Evolutionary conservation across 2,888 invertebrate species (phyloP), one percentile per base, ranked within the genome.

Genomic region (Tryphoninae sp.): DNA sequence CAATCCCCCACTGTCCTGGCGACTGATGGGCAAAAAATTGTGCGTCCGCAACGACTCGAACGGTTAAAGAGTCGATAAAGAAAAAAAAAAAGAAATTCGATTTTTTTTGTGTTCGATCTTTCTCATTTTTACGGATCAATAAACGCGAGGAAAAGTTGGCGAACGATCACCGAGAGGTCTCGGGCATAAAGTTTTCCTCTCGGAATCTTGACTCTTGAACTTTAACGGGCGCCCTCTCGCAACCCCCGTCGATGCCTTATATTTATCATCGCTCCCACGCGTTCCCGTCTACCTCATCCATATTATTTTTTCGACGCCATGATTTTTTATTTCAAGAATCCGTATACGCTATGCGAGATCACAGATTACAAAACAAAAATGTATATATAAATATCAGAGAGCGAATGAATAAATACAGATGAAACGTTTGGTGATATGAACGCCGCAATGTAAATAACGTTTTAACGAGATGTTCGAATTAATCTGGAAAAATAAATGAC

Each of bases 131-230:
- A 40, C 65, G 55, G 65, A 58, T 26, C 67, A 23, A 49, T 22
- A 51, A 22, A 53, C 65, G 71, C 65, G 19, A 59, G 33, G n/a
- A 23, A 71, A 80, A 80, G 69, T 80, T 80, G 26, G 2, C 11
- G 49, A 62, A 58, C 69, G 65, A 65, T 80, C 40, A 40, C 49
- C 67, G 58, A 51, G 59, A 64, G 26, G 16, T 45, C 45, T 53
- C 55, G 22, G 1, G 51, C 13, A 51, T 23, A 55, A 75, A 80
- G 58, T 80, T 80, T 64, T 59, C 42, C 13, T 9, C 19, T 2
- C 45, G 42, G 55, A 64, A 69, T 74, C 74, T 69, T 61, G 59
- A 65, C 69, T 71, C 64, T 61, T 55, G 65, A 76, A 67, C 80
- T 80, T 80, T 80, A 72, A 72, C 59, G 73, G 62, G 42, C 33